Evolutionary conservation across 2,797 vertebrate genomes (phyloP), one percentile per base, ranked within the genome.

Genomic region (Lacerta bilineata): DNA sequence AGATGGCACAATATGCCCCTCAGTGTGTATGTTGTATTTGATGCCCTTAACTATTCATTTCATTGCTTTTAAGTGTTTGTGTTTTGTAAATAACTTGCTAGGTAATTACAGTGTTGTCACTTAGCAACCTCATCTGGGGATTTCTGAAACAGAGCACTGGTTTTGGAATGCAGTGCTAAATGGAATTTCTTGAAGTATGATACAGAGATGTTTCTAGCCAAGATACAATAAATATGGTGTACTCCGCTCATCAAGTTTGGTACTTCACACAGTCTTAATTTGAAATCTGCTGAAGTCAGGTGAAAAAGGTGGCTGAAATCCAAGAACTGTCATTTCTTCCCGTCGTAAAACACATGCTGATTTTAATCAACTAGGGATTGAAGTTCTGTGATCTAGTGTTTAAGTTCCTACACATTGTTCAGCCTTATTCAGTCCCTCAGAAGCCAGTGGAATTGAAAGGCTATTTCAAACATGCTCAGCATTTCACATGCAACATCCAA

Each of bases 41-140:
- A 8, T n/a, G 88, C 8, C 25, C 84, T 88, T 88, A 87, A 36
- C 3, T 33, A 3, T 71, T 88, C 36, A 2, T 27, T 76, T 79
- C 66, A 74, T 61, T 86, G 71, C 83, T 64, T 41, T 88, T 36
- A 91, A 90, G 59, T 85, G 3, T 61, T 87, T 86, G 11, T 72
- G 87, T 5, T 80, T 25, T 88, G 2, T 41, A 85, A 89, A 33
- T 84, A 61, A 72, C 83, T 5, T 88, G 11, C 39, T 66, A 87
- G 59, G 20, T 64, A 93, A 91, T 91, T 90, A 86, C 91, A 91
- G 90, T 90, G 43, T 80, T 91, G 43, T 80, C 90, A 87, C 83
- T n/a, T 3, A 87, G 7, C 25, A 91, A 88, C 25, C 1, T 29
- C 71, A 91, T 8, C 55, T 80, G 2, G 79, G 78, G 64, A 87